phyloP scores from a whole-genome alignment of 2,888 invertebrate species.

The Germaria angustata region DNA sequence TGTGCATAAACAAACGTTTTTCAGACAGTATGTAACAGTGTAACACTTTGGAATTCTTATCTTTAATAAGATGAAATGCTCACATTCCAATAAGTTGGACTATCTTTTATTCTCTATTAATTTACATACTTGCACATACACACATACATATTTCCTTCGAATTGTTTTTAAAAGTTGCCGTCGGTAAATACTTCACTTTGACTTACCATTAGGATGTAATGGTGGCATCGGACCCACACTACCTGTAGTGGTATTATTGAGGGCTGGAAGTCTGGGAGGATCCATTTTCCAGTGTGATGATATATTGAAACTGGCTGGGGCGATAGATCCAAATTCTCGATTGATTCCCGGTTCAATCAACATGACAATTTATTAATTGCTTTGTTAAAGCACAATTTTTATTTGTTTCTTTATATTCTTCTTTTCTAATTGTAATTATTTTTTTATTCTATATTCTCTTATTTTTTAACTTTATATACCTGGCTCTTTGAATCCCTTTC shows the following conservation, averaged over 20 bases:
- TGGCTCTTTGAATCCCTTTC: not conserved
- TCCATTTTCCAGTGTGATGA: constrained; percentile 79
- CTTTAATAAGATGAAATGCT: no score
- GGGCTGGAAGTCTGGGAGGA: constrained; percentile 77
- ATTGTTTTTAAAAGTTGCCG: constrained; percentile 9
- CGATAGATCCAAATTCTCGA: constrained; percentile 79
- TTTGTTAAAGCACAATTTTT: constrained; percentile 48
- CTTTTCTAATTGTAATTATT: constrained; percentile 1
- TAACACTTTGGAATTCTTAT: no score
- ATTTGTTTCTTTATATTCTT: not conserved
- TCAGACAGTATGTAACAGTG: no score
- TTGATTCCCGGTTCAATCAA: constrained; percentile 80
- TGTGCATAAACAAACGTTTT: no score
- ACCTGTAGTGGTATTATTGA: constrained; percentile 67
- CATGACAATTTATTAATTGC: constrained; percentile 80
- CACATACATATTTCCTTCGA: no score
- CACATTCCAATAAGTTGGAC: no score
- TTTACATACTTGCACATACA: no score
- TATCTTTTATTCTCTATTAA: no score
- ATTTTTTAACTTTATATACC: not conserved
- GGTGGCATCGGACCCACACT: constrained; percentile 69
- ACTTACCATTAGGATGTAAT: constrained; percentile 77
- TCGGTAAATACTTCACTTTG: not conserved
- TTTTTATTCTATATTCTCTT: not conserved
- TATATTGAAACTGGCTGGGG: constrained; percentile 77